These are phyloP conservation scores for Anthoscopus minutus DNA, from an alignment of 2,113 vertebrate species.

Conservation along the genomic window DNA sequence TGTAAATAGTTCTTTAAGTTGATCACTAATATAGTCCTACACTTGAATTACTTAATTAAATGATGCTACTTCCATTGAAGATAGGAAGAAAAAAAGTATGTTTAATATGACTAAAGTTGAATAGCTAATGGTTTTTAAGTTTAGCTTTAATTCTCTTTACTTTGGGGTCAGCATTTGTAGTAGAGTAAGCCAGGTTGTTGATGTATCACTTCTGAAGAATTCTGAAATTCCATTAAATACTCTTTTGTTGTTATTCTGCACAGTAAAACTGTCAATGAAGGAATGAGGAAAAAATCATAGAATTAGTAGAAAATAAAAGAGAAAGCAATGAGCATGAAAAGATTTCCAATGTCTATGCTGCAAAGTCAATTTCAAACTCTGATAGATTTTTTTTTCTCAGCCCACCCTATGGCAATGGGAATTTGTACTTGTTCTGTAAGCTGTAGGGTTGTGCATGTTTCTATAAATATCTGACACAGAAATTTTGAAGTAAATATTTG, in stretches of 20 bases:
- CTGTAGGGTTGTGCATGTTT: neutral
- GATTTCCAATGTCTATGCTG: neutral
- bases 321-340: neutral
- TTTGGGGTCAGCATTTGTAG: neutral
- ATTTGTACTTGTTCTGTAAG: neutral
- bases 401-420: neutral
- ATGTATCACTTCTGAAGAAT: neutral
- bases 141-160: neutral
- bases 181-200: neutral
- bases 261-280: neutral
- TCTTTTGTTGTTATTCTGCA: neutral
- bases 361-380: neutral
- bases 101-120: neutral
- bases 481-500: neutral
- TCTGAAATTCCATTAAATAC: neutral
- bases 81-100: neutral
- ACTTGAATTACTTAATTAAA: neutral
- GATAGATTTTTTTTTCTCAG: neutral
- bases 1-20: neutral
- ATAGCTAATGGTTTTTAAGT: neutral
- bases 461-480: neutral
- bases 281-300: neutral
- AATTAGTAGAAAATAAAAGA: neutral
- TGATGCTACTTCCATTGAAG: neutral
- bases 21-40: neutral